phyloP scores from a whole-genome alignment of 2,113 vertebrate species.

The Fulica atra region DNA sequence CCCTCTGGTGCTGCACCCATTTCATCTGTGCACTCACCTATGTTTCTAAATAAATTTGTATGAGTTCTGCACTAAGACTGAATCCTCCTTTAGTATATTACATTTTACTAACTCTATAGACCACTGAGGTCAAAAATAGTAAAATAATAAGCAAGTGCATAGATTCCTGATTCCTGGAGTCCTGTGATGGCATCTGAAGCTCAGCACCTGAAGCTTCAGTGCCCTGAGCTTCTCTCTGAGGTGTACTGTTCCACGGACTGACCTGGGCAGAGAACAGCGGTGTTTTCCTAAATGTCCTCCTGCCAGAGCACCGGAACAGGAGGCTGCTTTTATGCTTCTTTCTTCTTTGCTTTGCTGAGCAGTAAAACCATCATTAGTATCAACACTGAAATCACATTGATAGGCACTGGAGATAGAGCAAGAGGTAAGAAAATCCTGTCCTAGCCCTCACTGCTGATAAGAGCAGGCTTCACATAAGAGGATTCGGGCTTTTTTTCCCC shows the following conservation, averaged over 20 bases:
- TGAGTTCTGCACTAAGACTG: background rate
- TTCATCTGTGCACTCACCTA: background rate
- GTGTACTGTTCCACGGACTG: rapidly evolving
- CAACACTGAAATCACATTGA: background rate
- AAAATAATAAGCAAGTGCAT: background rate
- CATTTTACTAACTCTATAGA: background rate
- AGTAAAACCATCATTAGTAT: background rate
- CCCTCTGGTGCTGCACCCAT: background rate
- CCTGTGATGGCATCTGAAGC: background rate
- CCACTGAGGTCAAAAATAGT: background rate
- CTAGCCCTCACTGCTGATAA: background rate
- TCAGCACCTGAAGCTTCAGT: background rate
- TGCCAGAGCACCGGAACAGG: background rate
- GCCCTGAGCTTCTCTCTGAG: background rate
- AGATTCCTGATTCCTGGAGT: background rate
- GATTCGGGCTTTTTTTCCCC: background rate
- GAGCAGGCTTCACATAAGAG: background rate
- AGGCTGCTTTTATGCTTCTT: background rate
- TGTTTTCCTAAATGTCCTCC: background rate
- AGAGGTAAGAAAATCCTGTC: background rate
- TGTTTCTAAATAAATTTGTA: background rate
- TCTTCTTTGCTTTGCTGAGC: background rate
- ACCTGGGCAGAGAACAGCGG: background rate
- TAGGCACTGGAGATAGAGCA: background rate
- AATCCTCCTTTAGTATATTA: background rate